phyloP scores from a whole-genome alignment of 2,113 vertebrate genomes.

The Nyctereutes procyonoides region DNA sequence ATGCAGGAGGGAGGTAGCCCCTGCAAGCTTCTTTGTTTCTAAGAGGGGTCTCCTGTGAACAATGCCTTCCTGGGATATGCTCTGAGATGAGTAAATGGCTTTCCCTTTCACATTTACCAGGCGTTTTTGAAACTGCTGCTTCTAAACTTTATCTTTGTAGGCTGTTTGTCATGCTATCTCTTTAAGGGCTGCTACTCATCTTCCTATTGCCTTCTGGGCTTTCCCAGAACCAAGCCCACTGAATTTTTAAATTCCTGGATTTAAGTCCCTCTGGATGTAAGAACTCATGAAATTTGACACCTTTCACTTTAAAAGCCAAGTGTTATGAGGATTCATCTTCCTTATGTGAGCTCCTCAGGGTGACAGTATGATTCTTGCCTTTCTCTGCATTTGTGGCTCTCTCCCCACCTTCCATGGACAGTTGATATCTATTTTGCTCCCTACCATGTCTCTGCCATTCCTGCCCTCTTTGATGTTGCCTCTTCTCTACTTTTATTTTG shows the following conservation, averaged over 20 bases:
- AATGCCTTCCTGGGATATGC: neutral
- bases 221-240: neutral
- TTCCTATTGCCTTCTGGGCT: neutral
- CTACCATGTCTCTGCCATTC: neutral
- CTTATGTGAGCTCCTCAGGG: neutral
- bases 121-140: neutral
- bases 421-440: neutral
- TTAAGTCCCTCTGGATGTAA: neutral
- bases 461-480: neutral
- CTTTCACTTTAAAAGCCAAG: neutral
- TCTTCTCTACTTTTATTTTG: neutral
- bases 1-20: neutral
- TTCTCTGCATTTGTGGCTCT: neutral
- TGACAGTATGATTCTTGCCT: neutral
- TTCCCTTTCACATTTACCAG: neutral
- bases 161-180: neutral
- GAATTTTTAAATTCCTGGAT: neutral
- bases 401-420: neutral
- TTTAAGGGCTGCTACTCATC: neutral
- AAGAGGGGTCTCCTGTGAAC: neutral
- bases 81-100: neutral
- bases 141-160: neutral
- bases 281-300: neutral
- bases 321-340: neutral
- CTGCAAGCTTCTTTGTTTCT: neutral